A percentile compares a stretch with the other conserved stretches of the same genome.
Conservation (phyloP, 35 echinoderm and acorn worm species). For the Acanthaster planci region DNA sequence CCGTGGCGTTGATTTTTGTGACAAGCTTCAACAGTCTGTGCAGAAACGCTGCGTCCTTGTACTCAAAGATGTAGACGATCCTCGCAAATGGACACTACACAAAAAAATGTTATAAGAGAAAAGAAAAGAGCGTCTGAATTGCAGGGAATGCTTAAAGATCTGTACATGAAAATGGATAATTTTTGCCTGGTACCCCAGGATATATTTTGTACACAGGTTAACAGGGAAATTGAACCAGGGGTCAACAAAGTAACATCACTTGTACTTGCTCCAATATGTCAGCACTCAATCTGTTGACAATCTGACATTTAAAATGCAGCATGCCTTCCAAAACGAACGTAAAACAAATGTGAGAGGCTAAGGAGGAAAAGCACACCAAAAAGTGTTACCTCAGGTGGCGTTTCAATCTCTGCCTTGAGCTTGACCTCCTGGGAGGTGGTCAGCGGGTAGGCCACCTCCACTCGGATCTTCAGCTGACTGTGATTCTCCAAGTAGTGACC, state of each 20-base stretch:
- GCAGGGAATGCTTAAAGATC: too few species aligned
- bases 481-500: constrained; percentile 89
- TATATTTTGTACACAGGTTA: too few species aligned
- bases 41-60: constrained; percentile 89
- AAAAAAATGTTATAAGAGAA: too few species aligned
- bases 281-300: neutral
- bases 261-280: neutral
- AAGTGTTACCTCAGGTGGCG: constrained; percentile 76
- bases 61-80: constrained; percentile 94
- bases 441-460: constrained; percentile 84
- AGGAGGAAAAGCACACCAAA: neutral
- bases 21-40: constrained; percentile 74
- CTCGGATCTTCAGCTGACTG: constrained; percentile 77
- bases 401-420: constrained; percentile 61
- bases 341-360: neutral
- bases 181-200: too few species aligned
- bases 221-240: too few species aligned
- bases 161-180: too few species aligned
- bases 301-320: neutral
- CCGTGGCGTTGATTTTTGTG: constrained; percentile 80
- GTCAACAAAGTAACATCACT: too few species aligned
- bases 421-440: constrained; percentile 58
- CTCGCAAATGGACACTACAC: constrained; percentile 85
- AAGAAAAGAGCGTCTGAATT: too few species aligned
- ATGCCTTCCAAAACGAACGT: neutral